Conservation (phyloP, 2,888 invertebrate genomes). For the Prosapia bicincta region DNA sequence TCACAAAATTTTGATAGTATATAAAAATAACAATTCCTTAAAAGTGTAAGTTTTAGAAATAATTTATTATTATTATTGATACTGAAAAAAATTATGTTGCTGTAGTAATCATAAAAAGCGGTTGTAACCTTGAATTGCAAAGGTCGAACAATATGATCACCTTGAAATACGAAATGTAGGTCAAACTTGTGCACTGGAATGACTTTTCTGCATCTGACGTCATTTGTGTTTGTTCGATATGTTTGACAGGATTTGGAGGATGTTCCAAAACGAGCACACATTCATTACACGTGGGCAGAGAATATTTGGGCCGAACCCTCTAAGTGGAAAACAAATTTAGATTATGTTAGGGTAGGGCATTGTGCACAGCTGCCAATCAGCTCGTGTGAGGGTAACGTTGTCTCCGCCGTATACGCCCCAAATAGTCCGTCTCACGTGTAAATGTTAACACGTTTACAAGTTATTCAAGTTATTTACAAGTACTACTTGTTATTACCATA, state of each 20-base stretch:
- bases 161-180: neutral
- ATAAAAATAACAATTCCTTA: too few species aligned
- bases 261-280: neutral
- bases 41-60: too few species aligned
- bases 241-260: neutral
- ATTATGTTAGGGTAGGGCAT: constrained; percentile 31
- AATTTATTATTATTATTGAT: too few species aligned
- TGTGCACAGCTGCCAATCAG: constrained; percentile 30
- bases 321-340: constrained; percentile 29
- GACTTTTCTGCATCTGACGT: neutral
- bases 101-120: too few species aligned
- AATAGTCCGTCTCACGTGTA: constrained; percentile 18
- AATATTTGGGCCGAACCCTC: constrained; percentile 27
- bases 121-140: neutral
- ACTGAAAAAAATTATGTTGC: too few species aligned
- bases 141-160: neutral
- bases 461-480: neutral
- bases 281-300: constrained; percentile 16
- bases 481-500: neutral
- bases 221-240: neutral
- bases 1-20: too few species aligned
- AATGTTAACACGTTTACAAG: neutral
- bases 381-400: constrained; percentile 16
- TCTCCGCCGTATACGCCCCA: constrained; percentile 24
- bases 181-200: neutral